Evolutionary conservation across 2,113 vertebrate genomes (phyloP), one percentile per base, ranked within the genome.

Genomic region (Chaetura pelagica): DNA sequence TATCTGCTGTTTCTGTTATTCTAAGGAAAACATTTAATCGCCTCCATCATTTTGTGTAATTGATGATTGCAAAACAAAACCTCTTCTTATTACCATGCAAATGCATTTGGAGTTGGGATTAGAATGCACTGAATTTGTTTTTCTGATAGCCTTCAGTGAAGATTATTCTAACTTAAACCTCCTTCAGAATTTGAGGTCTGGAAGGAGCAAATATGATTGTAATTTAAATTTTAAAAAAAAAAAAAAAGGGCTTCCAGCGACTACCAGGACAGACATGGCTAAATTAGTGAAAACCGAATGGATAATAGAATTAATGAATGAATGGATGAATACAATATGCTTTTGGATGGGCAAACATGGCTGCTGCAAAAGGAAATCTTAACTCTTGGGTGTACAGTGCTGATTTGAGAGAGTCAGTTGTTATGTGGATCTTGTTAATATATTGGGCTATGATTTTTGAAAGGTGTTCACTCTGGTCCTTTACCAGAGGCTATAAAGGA

Each of bases 1-100:
- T 92, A 55, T 96, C 58, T 90, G 42, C 26, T 71, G 24, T 90
- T 83, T 64, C 52, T 84, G 21, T 80, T 92, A 40, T 44, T 94
- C 64, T 77, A 49, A 87, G 49, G 49, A 93, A 90, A 91, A 81
- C 40, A 62, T 46, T 74, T 10, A 24, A 0, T 80, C 0, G 3
- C 32, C 30, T 76, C 8, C 1, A 6, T 89, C 22, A 72, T 69
- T 51, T 90, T 83, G 9, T 38, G 34, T 89, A 81, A 86, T 63
- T 48, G 42, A 51, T 89, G 42, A 87, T 15, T 63, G 51, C 29
- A 83, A 94, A 94, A 34, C 63, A 85, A 85, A 94, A 84, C 0
- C 24, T 87, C 40, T 82, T 77, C 21, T 15, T 87, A 32, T 64
- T 86, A 26, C 23, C 52, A n/a, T 51, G 12, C 34, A 18, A 87